Evolutionary conservation across 53 echinoderm and acorn worm species (phyloP).

Genomic region (Paracentrotus lividus): DNA sequence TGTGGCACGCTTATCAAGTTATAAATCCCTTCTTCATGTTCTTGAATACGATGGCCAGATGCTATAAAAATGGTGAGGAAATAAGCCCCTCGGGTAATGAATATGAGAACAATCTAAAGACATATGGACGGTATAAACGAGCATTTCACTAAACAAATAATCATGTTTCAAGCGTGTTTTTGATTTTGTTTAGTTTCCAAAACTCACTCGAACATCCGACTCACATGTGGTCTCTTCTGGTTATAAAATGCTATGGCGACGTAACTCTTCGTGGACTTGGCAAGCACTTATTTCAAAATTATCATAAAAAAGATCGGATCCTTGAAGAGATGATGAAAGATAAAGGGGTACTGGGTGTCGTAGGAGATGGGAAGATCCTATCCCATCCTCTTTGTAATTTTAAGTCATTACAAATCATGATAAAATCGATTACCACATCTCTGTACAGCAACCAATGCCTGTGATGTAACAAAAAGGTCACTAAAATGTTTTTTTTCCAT

Average conservation of each 20-base stretch:
- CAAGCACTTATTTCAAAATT: not conserved
- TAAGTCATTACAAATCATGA: too few relatives aligned
- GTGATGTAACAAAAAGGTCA: too few relatives aligned
- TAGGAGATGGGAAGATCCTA: not conserved
- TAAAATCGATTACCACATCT: too few relatives aligned
- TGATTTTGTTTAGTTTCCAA: not conserved
- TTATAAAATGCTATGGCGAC: not conserved
- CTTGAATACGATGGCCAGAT: not conserved
- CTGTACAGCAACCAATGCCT: too few relatives aligned
- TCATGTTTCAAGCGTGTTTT: not conserved
- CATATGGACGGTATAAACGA: not conserved
- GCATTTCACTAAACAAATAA: not conserved
- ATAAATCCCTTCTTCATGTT: too few relatives aligned
- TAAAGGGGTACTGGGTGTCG: not conserved
- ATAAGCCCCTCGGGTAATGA: not conserved
- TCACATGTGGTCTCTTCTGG: not conserved
- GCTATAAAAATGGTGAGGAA: not conserved
- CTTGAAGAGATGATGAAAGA: not conserved
- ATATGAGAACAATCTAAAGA: not conserved
- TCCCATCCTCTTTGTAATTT: not conserved
- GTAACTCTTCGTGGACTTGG: not conserved
- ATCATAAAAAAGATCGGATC: not conserved
- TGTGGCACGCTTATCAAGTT: not conserved
- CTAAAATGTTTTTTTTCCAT: too few relatives aligned
- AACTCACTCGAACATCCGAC: not conserved